Conservation (phyloP, 92 coral and sea anemone species). For the Epizoanthus rinbou region DNA sequence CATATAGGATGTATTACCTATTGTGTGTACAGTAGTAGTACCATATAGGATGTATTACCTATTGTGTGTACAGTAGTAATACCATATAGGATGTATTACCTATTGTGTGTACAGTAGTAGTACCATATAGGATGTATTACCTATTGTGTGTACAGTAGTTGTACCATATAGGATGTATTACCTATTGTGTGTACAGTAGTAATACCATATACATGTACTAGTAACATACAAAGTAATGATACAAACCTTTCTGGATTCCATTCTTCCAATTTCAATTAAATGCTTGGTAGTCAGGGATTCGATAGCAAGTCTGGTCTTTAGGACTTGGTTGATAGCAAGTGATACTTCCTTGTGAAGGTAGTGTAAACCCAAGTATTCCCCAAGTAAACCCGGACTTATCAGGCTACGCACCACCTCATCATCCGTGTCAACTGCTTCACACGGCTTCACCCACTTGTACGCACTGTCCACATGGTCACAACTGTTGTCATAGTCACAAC, state of each 20-base stretch:
- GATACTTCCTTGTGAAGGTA: constrained; percentile 75
- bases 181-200: too few species aligned
- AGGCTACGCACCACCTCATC: constrained; percentile 54
- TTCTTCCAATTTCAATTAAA: constrained; percentile 77
- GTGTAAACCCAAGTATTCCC: constrained; percentile 67
- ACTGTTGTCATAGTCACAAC: too few species aligned
- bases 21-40: too few species aligned
- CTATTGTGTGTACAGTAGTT: too few species aligned
- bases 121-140: too few species aligned
- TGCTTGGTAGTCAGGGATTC: constrained; percentile 76
- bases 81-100: too few species aligned
- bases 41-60: too few species aligned
- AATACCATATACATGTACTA: too few species aligned
- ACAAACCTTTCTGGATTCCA: constrained; percentile 48
- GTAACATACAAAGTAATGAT: neutral
- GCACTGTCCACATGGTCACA: neutral
- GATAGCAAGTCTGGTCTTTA: constrained; percentile 76
- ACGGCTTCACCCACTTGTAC: constrained; percentile 77
- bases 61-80: too few species aligned
- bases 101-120: too few species aligned
- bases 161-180: too few species aligned
- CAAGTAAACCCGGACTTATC: constrained; percentile 62
- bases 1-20: too few species aligned
- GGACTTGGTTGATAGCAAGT: constrained; percentile 71
- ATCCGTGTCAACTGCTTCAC: constrained; percentile 73